Base-by-base conservation (phyloP, 1,140 invertebrate genomes). In the Reticulitermes speratus region DNA sequence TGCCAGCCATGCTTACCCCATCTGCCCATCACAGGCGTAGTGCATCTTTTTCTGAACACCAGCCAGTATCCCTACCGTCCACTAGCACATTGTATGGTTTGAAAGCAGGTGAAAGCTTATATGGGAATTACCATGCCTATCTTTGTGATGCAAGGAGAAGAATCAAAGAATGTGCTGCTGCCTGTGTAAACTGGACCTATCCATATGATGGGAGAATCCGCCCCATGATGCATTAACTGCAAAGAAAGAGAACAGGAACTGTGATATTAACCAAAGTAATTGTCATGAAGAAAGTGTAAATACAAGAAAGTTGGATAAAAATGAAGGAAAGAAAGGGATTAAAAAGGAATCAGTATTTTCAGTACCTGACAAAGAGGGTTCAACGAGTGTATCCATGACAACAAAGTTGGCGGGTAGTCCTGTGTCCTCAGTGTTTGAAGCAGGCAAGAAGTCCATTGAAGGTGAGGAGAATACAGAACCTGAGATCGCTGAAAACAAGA, bases 121-220 rank as follows among this genome's bases (percentile, higher is more conserved):
- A 95, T 89, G 95, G 95, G 32, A 96, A 96, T 91, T 96, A 96
- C 89, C 95, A 96, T 90, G 95, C 95, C 14, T 97, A 97, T 90
- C 91, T 98, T 25, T 94, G 94, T 88, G 96, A 97, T 89, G 97
- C 97, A 3, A 92, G 95, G 87, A 93, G 94, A 88, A 95, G 95
- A 89, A 96, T 98, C 59, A 92, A 93, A 44, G 92, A 94, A 14
- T 96, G 96, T 90, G 93, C 94, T 83, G 91, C 93, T 23, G 96
- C 96, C 0, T 97, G 96, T 89, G 89, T 90, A 0, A 92, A 92
- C 84, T 99, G 98, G 98, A 95, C 93, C 16, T 95, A 94, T 86
- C 93, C 91, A 32, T 98, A 97, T 89, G 94, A 96, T 89, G 94
- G 93, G 92, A 93, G 85, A 91, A 91, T 88, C 92, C 93, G 59